phyloP scores from a whole-genome alignment of 2,113 vertebrate genomes.

The Rhinoptilus africanus region DNA sequence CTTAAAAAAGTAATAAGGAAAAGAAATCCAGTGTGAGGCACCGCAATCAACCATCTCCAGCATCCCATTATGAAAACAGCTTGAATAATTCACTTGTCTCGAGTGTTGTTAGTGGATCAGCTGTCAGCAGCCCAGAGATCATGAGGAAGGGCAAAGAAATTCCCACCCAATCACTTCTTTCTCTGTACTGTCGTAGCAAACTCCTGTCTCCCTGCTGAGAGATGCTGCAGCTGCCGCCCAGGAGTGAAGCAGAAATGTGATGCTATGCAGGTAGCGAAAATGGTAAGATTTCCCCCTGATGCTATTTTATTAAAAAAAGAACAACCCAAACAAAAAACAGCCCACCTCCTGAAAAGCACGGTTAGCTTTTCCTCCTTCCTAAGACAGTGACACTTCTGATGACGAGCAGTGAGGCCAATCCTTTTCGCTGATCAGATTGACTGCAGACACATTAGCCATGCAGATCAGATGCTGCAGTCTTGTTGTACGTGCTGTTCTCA shows the following conservation, averaged over 20 bases:
- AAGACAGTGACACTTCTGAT: neutral
- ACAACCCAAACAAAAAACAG: neutral
- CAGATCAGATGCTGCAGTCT: neutral
- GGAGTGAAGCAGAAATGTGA: neutral
- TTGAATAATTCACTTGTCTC: constrained; percentile 63
- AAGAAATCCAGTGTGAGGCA: constrained; percentile 18
- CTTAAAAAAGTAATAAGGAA: constrained; percentile 6
- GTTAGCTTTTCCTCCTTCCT: neutral
- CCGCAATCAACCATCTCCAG: constrained; percentile 2
- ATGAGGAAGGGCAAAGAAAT: neutral
- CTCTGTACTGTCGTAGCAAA: neutral
- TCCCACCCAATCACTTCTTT: neutral
- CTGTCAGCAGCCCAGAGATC: neutral
- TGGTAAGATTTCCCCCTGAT: neutral
- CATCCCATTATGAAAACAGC: constrained; percentile 4
- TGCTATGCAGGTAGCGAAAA: neutral
- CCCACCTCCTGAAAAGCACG: neutral
- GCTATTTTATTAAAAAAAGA: neutral
- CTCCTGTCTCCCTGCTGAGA: neutral
- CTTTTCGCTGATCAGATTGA: neutral
- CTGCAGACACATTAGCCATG: neutral
- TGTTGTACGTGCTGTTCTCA: neutral
- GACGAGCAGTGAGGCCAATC: neutral
- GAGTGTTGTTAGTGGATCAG: neutral
- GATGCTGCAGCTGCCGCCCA: neutral